Conservation (phyloP, 2,797 vertebrate genomes). For the Gephyroberyx darwinii region DNA sequence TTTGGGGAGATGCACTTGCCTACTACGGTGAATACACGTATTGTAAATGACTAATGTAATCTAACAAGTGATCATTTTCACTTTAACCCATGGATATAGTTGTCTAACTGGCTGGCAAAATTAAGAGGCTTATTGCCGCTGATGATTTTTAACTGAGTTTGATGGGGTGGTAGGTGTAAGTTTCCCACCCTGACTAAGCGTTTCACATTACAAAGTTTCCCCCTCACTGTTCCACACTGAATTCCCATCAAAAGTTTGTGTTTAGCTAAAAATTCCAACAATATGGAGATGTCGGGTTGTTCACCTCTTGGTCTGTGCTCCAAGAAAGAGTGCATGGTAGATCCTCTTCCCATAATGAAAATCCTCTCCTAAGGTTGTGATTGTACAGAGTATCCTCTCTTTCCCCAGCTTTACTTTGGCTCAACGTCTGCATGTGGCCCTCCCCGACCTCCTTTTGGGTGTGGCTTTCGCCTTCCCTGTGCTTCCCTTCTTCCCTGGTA, state of each 20-base stretch:
- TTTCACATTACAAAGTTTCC: neutral
- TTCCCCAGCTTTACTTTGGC: constrained; percentile 8
- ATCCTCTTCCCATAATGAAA: constrained; percentile 34
- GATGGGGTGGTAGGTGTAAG: constrained; percentile 10
- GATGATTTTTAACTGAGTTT: neutral
- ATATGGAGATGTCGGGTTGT: constrained; percentile 15
- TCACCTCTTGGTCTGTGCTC: constrained; percentile 54
- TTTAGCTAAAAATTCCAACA: constrained; percentile 33
- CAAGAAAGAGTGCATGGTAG: constrained; percentile 33
- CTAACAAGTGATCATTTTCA: no score
- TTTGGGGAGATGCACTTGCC: no score
- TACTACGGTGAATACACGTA: no score
- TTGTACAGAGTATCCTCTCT: constrained; percentile 23
- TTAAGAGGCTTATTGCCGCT: neutral
- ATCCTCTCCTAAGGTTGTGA: constrained; percentile 15
- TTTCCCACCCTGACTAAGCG: constrained; percentile 46
- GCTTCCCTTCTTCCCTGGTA: constrained; percentile 49
- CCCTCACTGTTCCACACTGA: neutral
- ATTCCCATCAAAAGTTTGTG: constrained; percentile 11
- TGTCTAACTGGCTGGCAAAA: constrained; percentile 7
- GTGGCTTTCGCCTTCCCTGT: constrained; percentile 62
- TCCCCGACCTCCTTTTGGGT: constrained; percentile 73
- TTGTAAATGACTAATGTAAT: no score
- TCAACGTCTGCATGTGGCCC: constrained; percentile 75
- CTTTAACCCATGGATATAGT: neutral